Conservation (phyloP, 2,888 invertebrate genomes). For the Tinea semifulvella region DNA sequence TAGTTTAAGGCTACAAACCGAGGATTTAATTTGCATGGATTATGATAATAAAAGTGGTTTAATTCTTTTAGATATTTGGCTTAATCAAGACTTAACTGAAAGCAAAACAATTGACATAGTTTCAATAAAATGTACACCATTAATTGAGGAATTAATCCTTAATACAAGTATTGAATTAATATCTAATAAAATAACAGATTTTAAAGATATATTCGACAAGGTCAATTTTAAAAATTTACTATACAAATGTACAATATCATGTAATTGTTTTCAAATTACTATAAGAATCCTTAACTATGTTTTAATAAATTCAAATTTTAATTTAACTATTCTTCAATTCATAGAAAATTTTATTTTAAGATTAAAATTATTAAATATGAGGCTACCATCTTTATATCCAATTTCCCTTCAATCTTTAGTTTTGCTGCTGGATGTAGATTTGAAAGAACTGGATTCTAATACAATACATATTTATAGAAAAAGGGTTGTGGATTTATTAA, state of each 20-base stretch:
- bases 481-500: constrained; percentile 28
- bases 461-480: constrained; percentile 25
- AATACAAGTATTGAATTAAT: constrained; percentile 27
- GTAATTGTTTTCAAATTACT: constrained; percentile 46
- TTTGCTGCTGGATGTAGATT: constrained; percentile 38
- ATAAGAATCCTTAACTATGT: constrained; percentile 37
- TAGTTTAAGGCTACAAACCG: constrained; percentile 24
- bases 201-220: constrained; percentile 26
- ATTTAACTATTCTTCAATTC: constrained; percentile 30
- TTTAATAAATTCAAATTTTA: constrained; percentile 37
- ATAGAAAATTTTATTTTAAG: constrained; percentile 31
- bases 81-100: constrained; percentile 20
- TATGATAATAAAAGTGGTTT: constrained; percentile 24
- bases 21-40: constrained; percentile 38
- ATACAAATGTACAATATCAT: constrained; percentile 32
- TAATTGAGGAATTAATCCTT: constrained; percentile 38
- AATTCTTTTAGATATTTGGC: constrained; percentile 38
- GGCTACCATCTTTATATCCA: constrained; percentile 34
- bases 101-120: constrained; percentile 29
- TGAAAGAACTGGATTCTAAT: too few relatives aligned
- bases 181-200: constrained; percentile 22
- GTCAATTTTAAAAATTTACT: constrained; percentile 26
- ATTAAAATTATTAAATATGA: constrained; percentile 28
- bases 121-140: constrained; percentile 39
- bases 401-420: constrained; percentile 29